Percentiles rank a stretch among this genome's conserved stretches.
Conservation (phyloP, 2,888 invertebrate genomes). For the Chloromyia formosa region DNA sequence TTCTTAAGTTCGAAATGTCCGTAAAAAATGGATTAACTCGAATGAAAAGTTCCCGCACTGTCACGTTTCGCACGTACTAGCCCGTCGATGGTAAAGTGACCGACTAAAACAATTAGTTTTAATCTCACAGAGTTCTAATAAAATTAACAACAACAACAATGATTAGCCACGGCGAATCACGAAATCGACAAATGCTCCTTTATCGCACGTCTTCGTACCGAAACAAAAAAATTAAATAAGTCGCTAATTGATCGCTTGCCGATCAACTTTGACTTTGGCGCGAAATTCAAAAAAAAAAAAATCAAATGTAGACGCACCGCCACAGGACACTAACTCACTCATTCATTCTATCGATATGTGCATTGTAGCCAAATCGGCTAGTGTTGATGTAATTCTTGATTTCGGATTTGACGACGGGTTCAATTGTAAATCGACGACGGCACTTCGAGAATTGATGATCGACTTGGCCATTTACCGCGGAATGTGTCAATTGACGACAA, state of each 20-base stretch:
- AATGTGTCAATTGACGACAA: slow-evolving; percentile 49
- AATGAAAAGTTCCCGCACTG: background rate
- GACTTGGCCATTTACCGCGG: slow-evolving; percentile 49
- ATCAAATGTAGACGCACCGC: slow-evolving; percentile 1
- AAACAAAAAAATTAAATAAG: background rate
- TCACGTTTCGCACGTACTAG: slow-evolving; percentile 28
- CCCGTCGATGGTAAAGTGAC: slow-evolving; percentile 17
- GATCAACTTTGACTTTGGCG: slow-evolving; percentile 39
- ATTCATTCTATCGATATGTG: no score
- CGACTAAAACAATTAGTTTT: slow-evolving; percentile 41
- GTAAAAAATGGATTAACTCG: no score
- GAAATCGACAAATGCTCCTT: background rate
- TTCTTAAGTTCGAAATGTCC: no score
- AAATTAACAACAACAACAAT: background rate
- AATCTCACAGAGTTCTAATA: background rate
- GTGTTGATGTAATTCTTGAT: background rate
- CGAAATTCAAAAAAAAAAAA: slow-evolving; percentile 10
- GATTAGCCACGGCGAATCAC: no score
- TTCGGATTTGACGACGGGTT: slow-evolving; percentile 13
- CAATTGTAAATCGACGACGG: slow-evolving; percentile 48
- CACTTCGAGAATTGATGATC: slow-evolving; percentile 46
- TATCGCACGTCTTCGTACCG: slow-evolving; percentile 10
- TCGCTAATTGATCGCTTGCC: slow-evolving; percentile 36
- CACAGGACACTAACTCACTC: background rate
- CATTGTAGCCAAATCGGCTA: no score